These are phyloP conservation scores for Agelaius tricolor DNA, from an alignment of 2,113 vertebrate genomes.

Conservation along the genomic window DNA sequence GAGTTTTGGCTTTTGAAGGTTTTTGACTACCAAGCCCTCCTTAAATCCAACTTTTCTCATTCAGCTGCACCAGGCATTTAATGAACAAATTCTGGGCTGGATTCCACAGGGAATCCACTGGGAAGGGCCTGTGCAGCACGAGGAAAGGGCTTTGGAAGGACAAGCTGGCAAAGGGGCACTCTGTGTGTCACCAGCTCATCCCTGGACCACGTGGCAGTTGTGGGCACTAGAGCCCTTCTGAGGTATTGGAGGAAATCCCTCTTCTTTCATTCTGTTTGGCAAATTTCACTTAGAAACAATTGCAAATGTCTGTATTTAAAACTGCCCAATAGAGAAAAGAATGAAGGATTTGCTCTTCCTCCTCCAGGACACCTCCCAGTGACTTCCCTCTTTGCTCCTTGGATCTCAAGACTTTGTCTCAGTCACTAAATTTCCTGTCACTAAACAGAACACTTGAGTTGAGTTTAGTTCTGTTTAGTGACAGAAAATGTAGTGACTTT, in stretches of 20 bases:
- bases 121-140: background rate
- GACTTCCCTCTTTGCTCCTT: background rate
- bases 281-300: background rate
- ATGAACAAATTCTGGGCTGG: background rate
- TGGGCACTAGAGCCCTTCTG: background rate
- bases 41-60: background rate
- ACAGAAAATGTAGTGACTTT: background rate
- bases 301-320: background rate
- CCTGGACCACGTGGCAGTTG: accelerated
- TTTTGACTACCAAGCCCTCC: background rate
- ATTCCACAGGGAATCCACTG: accelerated
- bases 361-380: accelerated
- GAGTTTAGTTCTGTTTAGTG: background rate
- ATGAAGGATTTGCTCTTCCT: background rate
- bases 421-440: background rate
- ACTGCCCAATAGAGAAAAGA: background rate
- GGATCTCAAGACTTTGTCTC: background rate
- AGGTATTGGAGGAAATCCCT: background rate
- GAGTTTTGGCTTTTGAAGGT: background rate
- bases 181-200: background rate
- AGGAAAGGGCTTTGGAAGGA: background rate
- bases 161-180: accelerated
- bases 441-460: background rate
- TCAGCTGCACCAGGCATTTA: too few species aligned
- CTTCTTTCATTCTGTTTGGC: accelerated